Percentiles rank a stretch among this genome's conserved stretches.
Conservation (phyloP, 2,888 invertebrate species). For the Agrotis clavis region DNA sequence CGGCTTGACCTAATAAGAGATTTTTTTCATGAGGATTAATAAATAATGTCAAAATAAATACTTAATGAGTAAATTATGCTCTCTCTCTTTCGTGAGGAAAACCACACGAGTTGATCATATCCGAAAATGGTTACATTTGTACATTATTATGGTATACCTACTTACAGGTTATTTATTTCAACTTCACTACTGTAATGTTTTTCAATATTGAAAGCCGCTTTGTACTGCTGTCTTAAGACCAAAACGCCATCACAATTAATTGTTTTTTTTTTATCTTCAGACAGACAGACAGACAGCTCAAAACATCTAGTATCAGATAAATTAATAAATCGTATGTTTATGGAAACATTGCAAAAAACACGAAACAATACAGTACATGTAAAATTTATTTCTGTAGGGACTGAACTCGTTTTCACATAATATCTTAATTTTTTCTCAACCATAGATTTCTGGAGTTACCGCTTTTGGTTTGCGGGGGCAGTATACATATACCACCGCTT, state of each 20-base stretch:
- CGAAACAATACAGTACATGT: too few species aligned
- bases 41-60: not conserved
- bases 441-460: not conserved
- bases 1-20: not conserved
- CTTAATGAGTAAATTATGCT: not conserved
- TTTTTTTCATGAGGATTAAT: not conserved
- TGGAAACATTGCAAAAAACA: not conserved
- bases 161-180: not conserved
- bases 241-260: not conserved
- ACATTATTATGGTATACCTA: not conserved
- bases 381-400: too few species aligned
- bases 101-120: not conserved
- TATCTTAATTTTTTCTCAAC: not conserved
- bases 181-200: not conserved
- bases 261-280: not conserved
- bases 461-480: not conserved
- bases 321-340: not conserved
- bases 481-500: slow-evolving; percentile 18
- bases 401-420: not conserved
- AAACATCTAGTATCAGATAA: not conserved
- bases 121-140: not conserved
- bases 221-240: not conserved
- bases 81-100: not conserved
- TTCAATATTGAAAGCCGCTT: not conserved
- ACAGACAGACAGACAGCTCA: not conserved